phyloP scores from a whole-genome alignment of 2,888 invertebrate species.

The Neoaliturus tenellus region DNA sequence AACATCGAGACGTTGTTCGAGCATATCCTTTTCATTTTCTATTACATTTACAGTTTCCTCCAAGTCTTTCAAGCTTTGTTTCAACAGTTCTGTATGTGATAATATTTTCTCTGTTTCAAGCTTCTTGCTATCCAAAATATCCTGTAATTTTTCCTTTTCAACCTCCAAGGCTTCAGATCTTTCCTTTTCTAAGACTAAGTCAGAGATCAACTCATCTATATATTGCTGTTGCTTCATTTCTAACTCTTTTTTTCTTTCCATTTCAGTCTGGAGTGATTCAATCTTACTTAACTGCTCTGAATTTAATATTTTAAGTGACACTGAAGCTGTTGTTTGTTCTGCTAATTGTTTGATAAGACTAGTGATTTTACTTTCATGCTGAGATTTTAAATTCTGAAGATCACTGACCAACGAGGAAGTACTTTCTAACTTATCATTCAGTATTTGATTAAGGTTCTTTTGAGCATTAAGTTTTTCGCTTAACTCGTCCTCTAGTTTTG shows the following conservation, averaged over 20 bases:
- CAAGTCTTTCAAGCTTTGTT: background rate
- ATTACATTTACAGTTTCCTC: background rate
- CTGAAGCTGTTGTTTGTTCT: background rate
- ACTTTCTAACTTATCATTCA: background rate
- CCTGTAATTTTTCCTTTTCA: background rate
- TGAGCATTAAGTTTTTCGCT: background rate
- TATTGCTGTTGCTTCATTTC: background rate
- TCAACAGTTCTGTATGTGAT: background rate
- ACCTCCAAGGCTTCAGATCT: background rate
- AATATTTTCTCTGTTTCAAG: background rate
- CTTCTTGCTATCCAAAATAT: no score
- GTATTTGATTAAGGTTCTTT: background rate
- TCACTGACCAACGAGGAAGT: background rate
- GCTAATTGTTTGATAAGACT: background rate
- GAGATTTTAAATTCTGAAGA: background rate
- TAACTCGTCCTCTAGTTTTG: background rate
- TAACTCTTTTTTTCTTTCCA: background rate
- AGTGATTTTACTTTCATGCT: background rate
- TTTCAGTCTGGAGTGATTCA: background rate
- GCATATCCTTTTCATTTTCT: background rate
- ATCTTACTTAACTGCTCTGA: background rate
- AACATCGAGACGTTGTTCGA: background rate
- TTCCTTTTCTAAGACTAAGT: conserved; percentile 19
- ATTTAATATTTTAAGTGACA: background rate
- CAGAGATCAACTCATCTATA: conserved; percentile 9